Base-by-base conservation (phyloP, 35 echinoderm and acorn worm genomes). In the Anneissia japonica region DNA sequence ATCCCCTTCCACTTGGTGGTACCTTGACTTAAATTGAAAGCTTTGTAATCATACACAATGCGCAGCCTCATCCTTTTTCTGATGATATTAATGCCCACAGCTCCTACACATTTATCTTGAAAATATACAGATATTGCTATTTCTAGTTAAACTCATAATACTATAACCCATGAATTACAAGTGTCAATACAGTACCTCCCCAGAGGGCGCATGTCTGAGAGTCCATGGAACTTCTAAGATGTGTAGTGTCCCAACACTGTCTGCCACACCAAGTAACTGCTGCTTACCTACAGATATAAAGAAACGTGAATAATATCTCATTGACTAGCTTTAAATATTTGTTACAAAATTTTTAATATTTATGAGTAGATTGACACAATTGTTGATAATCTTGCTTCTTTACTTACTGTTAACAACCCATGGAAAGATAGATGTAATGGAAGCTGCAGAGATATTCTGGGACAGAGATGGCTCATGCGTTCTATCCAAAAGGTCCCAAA, bases 161-260 rank as follows among this genome's bases (percentile, higher is more conserved):
- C n/a, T 45, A 45, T 45, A n/a, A 73, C 7, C 12, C 13, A 73
- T 72, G 32, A 34, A 30, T 73, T 28, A 83, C 43, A n/a, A 23
- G n/a, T 32, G 30, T 30, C 17, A 35, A 86, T 30, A 34, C 0
- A 74, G 73, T 46, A 94, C 96, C 96, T 99, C 96, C 83, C 86
- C 89, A 9, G 80, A 73, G 0, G 96, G 82, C 12, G 85, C 77
- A 84, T 94, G 86, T 41, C 96, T 74, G 23, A 99, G 80, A 6
- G 91, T 94, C 96, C 96, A 99, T 0, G 96, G 96, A 16, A 99
- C 96, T 83, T 99, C 96, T 5, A 99, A 73, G 37, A 99, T 99
- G 79, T 99, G 96, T 23, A 99, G 73, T 16, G 96, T 99, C 30
- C 96, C 96, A 32, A 99, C 89, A 73, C 79, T 99, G 80, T 99